phyloP scores from a whole-genome alignment of 2,113 vertebrate species.

The Glaucidium brasilianum region DNA sequence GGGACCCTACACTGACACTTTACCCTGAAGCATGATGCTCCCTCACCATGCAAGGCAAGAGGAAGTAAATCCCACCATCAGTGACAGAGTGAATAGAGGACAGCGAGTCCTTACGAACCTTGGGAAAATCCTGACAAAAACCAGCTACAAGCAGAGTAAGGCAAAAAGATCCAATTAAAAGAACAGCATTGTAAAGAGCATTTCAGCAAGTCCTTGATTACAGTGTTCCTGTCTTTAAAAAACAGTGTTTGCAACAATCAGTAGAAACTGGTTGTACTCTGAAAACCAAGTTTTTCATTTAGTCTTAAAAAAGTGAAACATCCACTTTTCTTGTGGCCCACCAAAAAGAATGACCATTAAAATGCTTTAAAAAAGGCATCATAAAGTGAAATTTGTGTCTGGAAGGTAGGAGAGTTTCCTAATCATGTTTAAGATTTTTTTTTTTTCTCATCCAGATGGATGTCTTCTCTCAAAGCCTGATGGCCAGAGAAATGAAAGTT shows the following conservation, averaged over 20 bases:
- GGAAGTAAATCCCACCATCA: background rate
- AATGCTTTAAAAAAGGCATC: constrained; percentile 32
- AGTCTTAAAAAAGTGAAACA: constrained; percentile 33
- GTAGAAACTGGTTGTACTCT: background rate
- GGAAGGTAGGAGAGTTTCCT: background rate
- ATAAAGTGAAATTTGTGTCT: constrained; percentile 33
- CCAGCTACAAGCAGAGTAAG: background rate
- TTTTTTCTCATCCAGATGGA: constrained; percentile 29
- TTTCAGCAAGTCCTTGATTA: background rate
- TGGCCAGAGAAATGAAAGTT: constrained; percentile 48
- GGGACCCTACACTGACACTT: background rate
- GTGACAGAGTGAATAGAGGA: background rate
- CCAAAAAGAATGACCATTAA: constrained; percentile 6
- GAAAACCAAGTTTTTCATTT: constrained; percentile 14
- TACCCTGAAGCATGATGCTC: background rate
- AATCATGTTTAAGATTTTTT: constrained; percentile 16
- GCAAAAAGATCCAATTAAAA: background rate
- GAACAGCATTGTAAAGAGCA: background rate
- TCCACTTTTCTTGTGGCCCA: background rate
- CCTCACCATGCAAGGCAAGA: background rate
- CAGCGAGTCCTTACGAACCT: background rate
- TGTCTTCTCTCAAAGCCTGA: constrained; percentile 53
- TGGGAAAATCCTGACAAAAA: background rate
- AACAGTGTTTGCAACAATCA: background rate
- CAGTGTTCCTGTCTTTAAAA: background rate